Percentiles rank a stretch among this genome's conserved stretches.
These are phyloP conservation scores for Sternotherus odoratus DNA, from an alignment of 2,797 vertebrate genomes.

Conservation along the genomic window DNA sequence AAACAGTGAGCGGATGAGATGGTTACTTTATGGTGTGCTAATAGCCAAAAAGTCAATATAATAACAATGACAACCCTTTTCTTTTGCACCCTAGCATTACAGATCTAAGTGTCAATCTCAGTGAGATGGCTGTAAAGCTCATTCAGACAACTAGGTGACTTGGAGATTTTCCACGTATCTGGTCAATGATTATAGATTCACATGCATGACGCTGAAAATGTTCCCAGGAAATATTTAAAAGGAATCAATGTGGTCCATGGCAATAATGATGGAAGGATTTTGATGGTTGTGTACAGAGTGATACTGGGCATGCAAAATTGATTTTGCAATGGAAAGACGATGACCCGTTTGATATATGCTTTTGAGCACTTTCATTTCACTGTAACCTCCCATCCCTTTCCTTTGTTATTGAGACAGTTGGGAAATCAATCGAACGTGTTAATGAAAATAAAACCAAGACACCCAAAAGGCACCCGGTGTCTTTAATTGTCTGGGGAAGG, in stretches of 20 bases:
- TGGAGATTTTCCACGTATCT: slow-evolving; percentile 52
- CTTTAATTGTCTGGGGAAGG: background rate
- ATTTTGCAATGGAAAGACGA: slow-evolving; percentile 10
- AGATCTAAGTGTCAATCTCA: slow-evolving; percentile 22
- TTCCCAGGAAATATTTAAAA: slow-evolving; percentile 36
- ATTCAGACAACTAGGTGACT: slow-evolving; percentile 24
- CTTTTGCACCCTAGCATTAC: background rate
- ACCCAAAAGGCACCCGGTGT: fast-evolving
- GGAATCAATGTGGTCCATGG: background rate
- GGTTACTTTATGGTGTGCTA: slow-evolving; percentile 33
- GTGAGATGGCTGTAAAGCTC: slow-evolving; percentile 18
- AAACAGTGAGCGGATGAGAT: background rate
- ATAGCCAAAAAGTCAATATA: slow-evolving; percentile 31
- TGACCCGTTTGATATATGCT: slow-evolving; percentile 49
- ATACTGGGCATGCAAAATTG: background rate
- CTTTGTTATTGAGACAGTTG: slow-evolving; percentile 3
- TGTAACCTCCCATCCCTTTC: background rate
- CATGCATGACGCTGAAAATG: slow-evolving; percentile 43
- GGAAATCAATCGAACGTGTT: background rate
- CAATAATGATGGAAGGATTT: slow-evolving; percentile 35
- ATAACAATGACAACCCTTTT: slow-evolving; percentile 25
- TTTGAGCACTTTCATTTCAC: slow-evolving; percentile 50
- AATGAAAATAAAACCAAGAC: background rate
- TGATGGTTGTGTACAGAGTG: slow-evolving; percentile 11
- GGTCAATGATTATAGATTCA: slow-evolving; percentile 30